Evolutionary conservation across 2,797 vertebrate species (phyloP).

Genomic region (Scyliorhinus canicula): DNA sequence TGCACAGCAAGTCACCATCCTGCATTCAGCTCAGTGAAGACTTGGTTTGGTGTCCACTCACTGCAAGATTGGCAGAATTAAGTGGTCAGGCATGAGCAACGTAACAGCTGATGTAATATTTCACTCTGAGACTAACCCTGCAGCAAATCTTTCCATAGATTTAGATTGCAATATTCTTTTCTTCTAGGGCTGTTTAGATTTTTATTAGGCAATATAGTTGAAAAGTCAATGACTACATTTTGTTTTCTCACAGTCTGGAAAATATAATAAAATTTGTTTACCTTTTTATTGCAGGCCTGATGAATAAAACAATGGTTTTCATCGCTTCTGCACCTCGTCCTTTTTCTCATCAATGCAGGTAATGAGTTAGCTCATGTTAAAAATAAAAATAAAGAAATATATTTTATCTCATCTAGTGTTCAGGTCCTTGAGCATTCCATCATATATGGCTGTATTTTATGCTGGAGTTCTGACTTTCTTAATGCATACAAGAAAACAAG

Average conservation of each 20-base stretch:
- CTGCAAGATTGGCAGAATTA: neutral
- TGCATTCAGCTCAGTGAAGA: neutral
- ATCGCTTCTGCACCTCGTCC: neutral
- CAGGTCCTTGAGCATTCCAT: neutral
- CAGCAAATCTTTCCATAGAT: neutral
- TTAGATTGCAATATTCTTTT: neutral
- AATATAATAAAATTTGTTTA: neutral
- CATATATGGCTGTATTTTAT: neutral
- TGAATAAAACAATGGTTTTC: neutral
- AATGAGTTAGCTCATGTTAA: neutral
- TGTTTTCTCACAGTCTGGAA: neutral
- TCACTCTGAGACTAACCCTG: neutral
- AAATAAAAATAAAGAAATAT: neutral
- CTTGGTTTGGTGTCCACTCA: neutral
- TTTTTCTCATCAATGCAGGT: neutral
- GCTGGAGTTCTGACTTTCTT: neutral
- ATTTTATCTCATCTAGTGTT: neutral
- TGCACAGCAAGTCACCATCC: neutral
- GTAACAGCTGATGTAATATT: neutral
- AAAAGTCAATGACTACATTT: neutral
- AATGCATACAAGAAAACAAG: neutral
- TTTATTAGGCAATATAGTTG: slow-evolving; percentile 13
- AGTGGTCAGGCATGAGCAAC: neutral
- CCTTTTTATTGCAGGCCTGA: neutral
- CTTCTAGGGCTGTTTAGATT: neutral